phyloP scores from a whole-genome alignment of 2,113 vertebrate genomes.

The Brienomyrus brachyistius region DNA sequence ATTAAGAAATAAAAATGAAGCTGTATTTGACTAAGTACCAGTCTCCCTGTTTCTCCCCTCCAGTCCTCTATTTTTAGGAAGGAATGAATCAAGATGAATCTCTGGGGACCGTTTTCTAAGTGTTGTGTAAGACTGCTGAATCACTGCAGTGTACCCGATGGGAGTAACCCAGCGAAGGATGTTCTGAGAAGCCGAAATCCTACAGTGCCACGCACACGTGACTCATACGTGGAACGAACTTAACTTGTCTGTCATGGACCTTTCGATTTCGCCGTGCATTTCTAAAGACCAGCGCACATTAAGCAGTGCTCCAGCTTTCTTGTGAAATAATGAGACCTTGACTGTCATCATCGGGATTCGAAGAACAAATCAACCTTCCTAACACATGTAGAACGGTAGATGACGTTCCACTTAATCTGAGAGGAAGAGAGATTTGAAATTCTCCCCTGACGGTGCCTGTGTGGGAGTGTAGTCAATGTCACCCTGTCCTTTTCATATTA shows the following conservation, averaged over 20 bases:
- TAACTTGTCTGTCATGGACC: neutral
- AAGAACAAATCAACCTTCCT: neutral
- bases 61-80: neutral
- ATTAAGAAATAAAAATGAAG: neutral
- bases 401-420: neutral
- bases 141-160: neutral
- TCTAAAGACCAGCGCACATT: neutral
- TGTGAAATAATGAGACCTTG: slow-evolving; percentile 1
- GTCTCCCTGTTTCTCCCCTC: neutral
- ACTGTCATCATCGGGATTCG: neutral
- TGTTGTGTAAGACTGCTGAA: neutral
- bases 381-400: neutral
- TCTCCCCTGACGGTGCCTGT: neutral
- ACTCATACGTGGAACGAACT: neutral
- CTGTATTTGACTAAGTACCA: neutral
- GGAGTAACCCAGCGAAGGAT: neutral
- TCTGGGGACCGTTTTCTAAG: neutral
- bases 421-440: neutral
- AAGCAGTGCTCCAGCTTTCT: neutral
- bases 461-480: neutral
- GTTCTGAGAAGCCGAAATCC: neutral
- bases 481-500: neutral
- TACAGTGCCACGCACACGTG: neutral
- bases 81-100: neutral
- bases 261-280: neutral